These are phyloP conservation scores for Iselma pallidipennis DNA, from an alignment of 2,888 invertebrate species.

Conservation along the genomic window DNA sequence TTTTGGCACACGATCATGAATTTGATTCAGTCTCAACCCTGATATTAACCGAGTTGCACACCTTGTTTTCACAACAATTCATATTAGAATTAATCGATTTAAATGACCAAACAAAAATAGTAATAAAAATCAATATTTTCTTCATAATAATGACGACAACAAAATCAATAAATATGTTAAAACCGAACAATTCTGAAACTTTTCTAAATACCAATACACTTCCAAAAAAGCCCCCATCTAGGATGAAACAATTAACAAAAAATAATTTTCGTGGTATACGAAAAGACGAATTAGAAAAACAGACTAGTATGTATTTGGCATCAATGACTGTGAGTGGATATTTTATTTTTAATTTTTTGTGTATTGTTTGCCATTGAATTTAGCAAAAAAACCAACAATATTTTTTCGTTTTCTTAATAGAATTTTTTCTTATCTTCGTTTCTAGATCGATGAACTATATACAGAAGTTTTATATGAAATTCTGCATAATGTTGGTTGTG, in stretches of 20 bases:
- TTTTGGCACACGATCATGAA: background rate
- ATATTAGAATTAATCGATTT: too few species aligned
- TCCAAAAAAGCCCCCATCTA: too few species aligned
- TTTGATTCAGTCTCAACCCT: background rate
- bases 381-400: background rate
- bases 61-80: too few species aligned
- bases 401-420: background rate
- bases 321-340: constrained; percentile 77
- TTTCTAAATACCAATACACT: constrained; percentile 21
- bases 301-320: constrained; percentile 73
- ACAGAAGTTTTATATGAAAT: constrained; percentile 82
- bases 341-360: constrained; percentile 9
- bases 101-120: background rate
- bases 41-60: too few species aligned
- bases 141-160: too few species aligned
- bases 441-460: constrained; percentile 84
- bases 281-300: constrained; percentile 73
- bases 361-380: too few species aligned
- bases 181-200: constrained; percentile 38
- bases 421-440: constrained; percentile 24
- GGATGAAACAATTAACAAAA: constrained; percentile 62
- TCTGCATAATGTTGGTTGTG: constrained; percentile 81
- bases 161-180: constrained; percentile 34
- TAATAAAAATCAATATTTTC: background rate
- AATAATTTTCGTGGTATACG: constrained; percentile 77